Evolutionary conservation across 2,113 vertebrate genomes (phyloP).

Genomic region (Grammomys dolichurus): DNA sequence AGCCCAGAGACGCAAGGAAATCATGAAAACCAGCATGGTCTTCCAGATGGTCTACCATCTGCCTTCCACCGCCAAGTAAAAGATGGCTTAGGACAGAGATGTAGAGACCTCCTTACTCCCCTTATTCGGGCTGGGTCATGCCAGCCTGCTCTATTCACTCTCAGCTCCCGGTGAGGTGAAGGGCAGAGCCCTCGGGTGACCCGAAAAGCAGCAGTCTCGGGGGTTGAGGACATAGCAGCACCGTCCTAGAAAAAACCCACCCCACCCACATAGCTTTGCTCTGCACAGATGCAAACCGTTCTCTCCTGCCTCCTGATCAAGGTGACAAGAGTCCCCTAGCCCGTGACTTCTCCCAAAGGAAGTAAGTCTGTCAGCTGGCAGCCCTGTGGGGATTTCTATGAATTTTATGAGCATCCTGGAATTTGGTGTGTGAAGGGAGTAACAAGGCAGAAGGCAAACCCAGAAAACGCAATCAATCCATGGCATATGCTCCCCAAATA

Average conservation of each 20-base stretch:
- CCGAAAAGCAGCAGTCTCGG: neutral
- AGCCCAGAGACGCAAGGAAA: neutral
- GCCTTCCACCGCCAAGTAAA: neutral
- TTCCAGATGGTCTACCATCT: neutral
- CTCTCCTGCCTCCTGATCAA: neutral
- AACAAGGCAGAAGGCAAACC: neutral
- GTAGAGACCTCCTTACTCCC: neutral
- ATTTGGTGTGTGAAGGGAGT: constrained; percentile 31
- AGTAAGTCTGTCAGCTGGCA: neutral
- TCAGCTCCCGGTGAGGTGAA: neutral
- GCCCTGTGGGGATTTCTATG: neutral
- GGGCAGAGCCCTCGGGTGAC: neutral
- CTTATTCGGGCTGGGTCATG: neutral
- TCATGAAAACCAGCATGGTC: neutral
- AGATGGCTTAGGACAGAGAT: neutral
- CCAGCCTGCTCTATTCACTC: neutral
- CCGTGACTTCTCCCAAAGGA: neutral
- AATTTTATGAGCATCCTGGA: constrained; percentile 28
- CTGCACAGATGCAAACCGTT: neutral
- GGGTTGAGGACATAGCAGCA: neutral
- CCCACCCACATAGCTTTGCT: neutral
- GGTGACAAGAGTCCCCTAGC: neutral
- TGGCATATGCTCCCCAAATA: neutral
- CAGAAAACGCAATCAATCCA: neutral
- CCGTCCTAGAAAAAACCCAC: neutral